These are phyloP conservation scores for Chrosomus eos DNA, from an alignment of 2,797 vertebrate genomes.

Conservation along the genomic window DNA sequence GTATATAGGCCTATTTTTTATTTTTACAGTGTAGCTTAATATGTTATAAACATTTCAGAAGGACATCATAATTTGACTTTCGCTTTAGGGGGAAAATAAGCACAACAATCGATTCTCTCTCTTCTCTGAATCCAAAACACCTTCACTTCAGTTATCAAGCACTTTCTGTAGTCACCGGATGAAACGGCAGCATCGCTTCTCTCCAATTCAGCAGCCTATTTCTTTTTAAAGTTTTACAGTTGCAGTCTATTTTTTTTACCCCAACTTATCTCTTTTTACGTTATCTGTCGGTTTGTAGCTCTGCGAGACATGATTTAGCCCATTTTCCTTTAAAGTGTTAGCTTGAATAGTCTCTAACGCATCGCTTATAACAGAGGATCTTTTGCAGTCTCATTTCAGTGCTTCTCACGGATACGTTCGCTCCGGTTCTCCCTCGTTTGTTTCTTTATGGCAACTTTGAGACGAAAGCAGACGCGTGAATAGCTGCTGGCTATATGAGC, in stretches of 20 bases:
- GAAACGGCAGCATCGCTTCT: background rate
- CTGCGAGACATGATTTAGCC: background rate
- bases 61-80: background rate
- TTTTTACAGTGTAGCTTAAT: too few relatives aligned
- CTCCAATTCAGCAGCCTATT: background rate
- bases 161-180: background rate
- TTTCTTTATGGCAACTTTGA: slow-evolving; percentile 21
- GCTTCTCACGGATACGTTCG: slow-evolving; percentile 3
- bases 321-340: background rate
- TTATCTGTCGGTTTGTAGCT: background rate
- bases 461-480: background rate
- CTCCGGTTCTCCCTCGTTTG: background rate
- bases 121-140: background rate
- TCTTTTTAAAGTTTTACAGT: background rate
- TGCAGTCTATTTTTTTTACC: background rate
- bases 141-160: slow-evolving; percentile 3
- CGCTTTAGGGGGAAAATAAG: background rate
- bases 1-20: too few relatives aligned
- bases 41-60: background rate
- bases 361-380: background rate
- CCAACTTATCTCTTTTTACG: background rate
- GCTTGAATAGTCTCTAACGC: background rate
- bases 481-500: background rate
- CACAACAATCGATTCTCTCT: slow-evolving; percentile 5
- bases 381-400: slow-evolving; percentile 5